Evolutionary conservation across 2,113 vertebrate genomes (phyloP), one percentile per base, ranked within the genome.

Genomic region (Corythornis cristatus): DNA sequence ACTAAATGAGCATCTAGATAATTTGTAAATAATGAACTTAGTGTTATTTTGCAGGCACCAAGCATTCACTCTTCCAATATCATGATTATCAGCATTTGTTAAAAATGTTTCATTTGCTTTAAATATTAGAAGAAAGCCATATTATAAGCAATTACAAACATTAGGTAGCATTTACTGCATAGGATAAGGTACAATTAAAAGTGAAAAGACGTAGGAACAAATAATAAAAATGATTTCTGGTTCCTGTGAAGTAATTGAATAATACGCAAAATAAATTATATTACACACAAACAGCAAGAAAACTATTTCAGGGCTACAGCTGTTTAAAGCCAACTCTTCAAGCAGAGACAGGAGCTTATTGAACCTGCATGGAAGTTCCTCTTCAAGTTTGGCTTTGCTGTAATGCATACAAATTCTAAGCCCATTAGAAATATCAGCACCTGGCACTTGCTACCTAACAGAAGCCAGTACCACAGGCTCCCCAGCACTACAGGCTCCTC

Each of bases 21-120:
- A 90, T 43, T 56, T 71, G 53, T 60, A 94, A 88, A 91, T 91
- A 88, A 89, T 80, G 42, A 92, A 83, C 46, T 82, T 78, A 78
- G 40, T 62, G 76, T 71, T 76, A 86, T 74, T 81, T 95, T 81
- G 48, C 4, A 77, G 51, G 35, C 35, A 67, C 5, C 48, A 80
- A 33, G 54, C 28, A 18, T 56, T 83, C 74, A 14, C 40, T 88
- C 68, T 81, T 93, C 56, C 82, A 78, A 33, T 77, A 77, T 20
- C 3, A 64, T 35, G 4, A 86, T 83, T 75, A 86, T 65, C 31
- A 37, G 25, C 12, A 12, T 72, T 83, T 77, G 79, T 62, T 65
- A 62, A 80, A 87, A 91, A 46, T 64, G 42, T 35, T 88, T 79
- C 74, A 31, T 61, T 80, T 83, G 42, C 42, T 31, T 9, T 60